Percentiles rank a stretch among this genome's conserved stretches.
phyloP scores from a whole-genome alignment of 1,140 invertebrate species.

The Solenopsis invicta region DNA sequence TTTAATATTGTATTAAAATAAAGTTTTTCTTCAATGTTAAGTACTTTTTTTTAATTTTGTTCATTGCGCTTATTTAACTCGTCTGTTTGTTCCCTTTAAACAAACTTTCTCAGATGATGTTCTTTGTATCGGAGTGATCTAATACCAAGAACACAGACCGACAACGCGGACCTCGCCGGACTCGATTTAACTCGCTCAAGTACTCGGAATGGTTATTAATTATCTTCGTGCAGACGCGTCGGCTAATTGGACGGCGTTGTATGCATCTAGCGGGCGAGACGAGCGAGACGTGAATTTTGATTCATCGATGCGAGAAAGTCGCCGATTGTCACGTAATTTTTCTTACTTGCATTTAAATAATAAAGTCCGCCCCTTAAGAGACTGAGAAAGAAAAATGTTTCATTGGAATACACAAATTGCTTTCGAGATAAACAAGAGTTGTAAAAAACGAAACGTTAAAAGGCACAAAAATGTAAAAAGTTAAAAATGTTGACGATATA shows the following conservation, averaged over 20 bases:
- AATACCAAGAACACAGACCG: constrained; percentile 33
- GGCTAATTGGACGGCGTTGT: constrained; percentile 60
- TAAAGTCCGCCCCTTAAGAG: not conserved
- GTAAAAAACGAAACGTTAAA: not conserved
- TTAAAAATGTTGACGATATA: not conserved
- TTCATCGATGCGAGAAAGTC: constrained; percentile 26
- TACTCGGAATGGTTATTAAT: constrained; percentile 75
- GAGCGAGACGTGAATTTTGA: constrained; percentile 36
- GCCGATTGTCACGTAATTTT: not conserved
- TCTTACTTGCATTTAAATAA: not conserved
- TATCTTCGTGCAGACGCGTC: constrained; percentile 47
- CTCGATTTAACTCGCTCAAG: constrained; percentile 70
- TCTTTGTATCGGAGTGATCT: constrained; percentile 44
- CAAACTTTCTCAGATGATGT: not conserved
- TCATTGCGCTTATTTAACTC: not conserved
- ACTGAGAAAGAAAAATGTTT: not conserved
- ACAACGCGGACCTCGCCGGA: constrained; percentile 47
- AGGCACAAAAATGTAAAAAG: not conserved
- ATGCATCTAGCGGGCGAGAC: constrained; percentile 12
- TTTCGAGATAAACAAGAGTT: not conserved
- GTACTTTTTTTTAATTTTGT: not conserved
- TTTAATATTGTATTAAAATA: not conserved
- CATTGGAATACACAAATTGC: not conserved
- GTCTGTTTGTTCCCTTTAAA: not conserved
- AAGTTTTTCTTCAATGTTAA: not conserved